These are phyloP conservation scores for Diaphora mendica DNA, from an alignment of 2,888 invertebrate species.

Conservation along the genomic window DNA sequence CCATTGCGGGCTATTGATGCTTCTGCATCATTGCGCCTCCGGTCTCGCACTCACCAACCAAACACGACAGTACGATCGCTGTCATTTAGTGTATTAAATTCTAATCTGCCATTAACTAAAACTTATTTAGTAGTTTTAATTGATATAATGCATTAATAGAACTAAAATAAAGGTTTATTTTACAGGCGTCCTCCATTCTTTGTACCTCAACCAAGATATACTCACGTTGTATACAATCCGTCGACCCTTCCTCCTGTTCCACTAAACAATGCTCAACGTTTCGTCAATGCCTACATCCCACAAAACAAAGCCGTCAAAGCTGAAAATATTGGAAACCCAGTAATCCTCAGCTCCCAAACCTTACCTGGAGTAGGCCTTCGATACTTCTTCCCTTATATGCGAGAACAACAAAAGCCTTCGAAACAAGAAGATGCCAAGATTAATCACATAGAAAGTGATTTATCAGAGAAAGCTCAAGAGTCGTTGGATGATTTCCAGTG, in stretches of 20 bases:
- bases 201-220: slow-evolving; percentile 77
- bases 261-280: slow-evolving; percentile 74
- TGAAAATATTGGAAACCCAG: slow-evolving; percentile 32
- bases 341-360: slow-evolving; percentile 73
- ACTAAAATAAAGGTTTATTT: slow-evolving; percentile 30
- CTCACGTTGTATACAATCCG: slow-evolving; percentile 69
- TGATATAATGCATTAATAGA: background rate
- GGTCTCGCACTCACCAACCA: too few species aligned
- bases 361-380: slow-evolving; percentile 77
- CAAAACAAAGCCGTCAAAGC: slow-evolving; percentile 33
- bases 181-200: slow-evolving; percentile 78
- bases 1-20: too few species aligned
- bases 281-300: slow-evolving; percentile 77
- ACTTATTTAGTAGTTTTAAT: background rate
- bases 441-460: slow-evolving; percentile 73
- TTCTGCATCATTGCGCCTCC: too few species aligned
- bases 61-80: too few species aligned
- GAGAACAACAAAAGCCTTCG: slow-evolving; percentile 53
- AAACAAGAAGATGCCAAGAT: slow-evolving; percentile 72
- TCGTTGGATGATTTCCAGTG: slow-evolving; percentile 72
- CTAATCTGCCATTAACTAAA: background rate
- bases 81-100: background rate
- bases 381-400: slow-evolving; percentile 75
- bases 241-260: slow-evolving; percentile 56
- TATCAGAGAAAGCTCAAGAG: slow-evolving; percentile 58